Base-by-base conservation (phyloP, 2,888 invertebrate species). In the Aethes cnicana region DNA sequence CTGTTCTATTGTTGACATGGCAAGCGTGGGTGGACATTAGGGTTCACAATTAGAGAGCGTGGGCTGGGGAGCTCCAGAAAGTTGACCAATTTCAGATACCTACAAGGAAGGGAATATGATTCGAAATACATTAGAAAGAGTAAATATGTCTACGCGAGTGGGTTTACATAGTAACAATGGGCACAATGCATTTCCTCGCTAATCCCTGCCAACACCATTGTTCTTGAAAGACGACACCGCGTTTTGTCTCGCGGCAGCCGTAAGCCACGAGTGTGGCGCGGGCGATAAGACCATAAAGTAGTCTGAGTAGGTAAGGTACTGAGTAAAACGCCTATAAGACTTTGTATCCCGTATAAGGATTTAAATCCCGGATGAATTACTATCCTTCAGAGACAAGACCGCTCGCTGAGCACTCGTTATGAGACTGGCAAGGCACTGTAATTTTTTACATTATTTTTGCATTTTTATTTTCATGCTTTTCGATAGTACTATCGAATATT, bases 171-270 rank as follows among this genome's bases (percentile, higher is more conserved):
- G 52, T 18, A 33, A 52, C 39, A 52, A 52, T 52, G 33, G 52
- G 32, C 32, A 49, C 47, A 55, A 52, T 49, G 55, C 50, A 57
- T 57, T 62, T 61, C 61, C 58, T 56, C 55, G 58, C 62, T 56
- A 55, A 26, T 56, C 58, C 59, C 59, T 66, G 65, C 63, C 64
- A 69, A 62, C 59, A 54, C 63, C 61, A 81, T 87, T 85, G 84
- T 86, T 74, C 66, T 62, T 66, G 81, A 74, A 82, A 87, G 74
- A 67, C 62, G 79, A 84, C 72, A 85, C 83, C 77, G 57, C 59
- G 63, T 65, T 66, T 69, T 55, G 53, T 59, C 44, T 36, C 49
- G 41, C 37, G 41, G 36, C 55, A 33, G 35, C 12, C 11, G n/a
- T 23, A 37, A 47, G 36, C 8, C 30, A 52, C 6, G 32, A 52